A percentile compares a stretch with the other conserved stretches of the same genome.
phyloP scores from a whole-genome alignment of 2,113 vertebrate genomes.

The Malurus melanocephalus region DNA sequence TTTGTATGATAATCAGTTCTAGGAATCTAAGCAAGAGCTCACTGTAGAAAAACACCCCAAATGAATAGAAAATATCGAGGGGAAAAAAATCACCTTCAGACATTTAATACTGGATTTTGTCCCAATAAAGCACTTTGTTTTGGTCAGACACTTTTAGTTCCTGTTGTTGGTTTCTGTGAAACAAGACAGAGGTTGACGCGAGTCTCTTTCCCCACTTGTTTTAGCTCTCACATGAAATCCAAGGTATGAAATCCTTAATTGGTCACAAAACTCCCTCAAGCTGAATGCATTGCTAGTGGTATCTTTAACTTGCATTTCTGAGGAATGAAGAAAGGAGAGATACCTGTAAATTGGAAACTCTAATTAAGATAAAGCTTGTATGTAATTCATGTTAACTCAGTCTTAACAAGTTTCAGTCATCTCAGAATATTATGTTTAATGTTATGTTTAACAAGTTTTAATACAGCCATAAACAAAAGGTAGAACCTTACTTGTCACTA shows the following conservation, averaged over 20 bases:
- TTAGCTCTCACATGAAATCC: background rate
- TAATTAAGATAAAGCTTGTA: background rate
- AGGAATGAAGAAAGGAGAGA: background rate
- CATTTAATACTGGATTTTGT: background rate
- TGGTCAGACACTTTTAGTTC: background rate
- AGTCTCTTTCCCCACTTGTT: background rate
- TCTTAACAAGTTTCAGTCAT: background rate
- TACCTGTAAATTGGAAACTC: background rate
- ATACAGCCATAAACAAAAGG: background rate
- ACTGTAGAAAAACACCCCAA: background rate
- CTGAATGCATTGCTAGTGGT: background rate
- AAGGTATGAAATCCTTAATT: background rate
- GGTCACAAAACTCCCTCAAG: background rate
- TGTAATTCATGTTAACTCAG: background rate
- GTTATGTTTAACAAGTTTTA: background rate
- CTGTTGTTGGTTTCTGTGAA: background rate
- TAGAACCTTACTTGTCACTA: background rate
- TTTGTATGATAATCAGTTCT: background rate
- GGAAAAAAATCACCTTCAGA: background rate
- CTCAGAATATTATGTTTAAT: background rate
- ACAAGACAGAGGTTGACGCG: accelerated
- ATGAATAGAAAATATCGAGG: background rate
- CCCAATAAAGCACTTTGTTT: background rate
- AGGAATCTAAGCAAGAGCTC: background rate
- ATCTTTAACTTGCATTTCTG: background rate